Evolutionary conservation across 2,888 invertebrate species (phyloP), one percentile per base, ranked within the genome.

Genomic region (Unio pictorum): DNA sequence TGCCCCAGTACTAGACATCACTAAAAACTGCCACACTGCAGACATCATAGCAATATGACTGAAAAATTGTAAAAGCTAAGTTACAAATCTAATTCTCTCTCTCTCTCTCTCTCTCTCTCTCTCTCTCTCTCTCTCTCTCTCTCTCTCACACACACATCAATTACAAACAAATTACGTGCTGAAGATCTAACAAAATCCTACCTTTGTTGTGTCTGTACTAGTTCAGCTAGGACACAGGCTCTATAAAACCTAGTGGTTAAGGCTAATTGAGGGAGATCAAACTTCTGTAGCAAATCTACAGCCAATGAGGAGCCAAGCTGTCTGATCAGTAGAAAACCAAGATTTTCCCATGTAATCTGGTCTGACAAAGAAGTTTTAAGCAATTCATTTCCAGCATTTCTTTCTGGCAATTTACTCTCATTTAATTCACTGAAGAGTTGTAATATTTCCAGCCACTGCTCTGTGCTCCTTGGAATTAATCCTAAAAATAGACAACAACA

Each of bases 151-250:
- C 34, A 34, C 34, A 34, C 15, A 45, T 45, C 45, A 45, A 45
- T 45, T 45, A 45, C 11, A 45, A 45, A 45, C 45, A 45, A 45
- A 11, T 45, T 45, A 11, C 45, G 15, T 45, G 45, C 15, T 45
- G 11, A 45, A 11, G 45, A 45, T 15, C 11, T 45, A 45, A 45
- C 45, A 45, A 45, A 45, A 61, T 55, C 68, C 69, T 71, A 84
- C 86, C 77, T 81, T 72, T 86, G 82, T 18, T 81, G 81, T 66
- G 71, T 75, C 23, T 81, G 74, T 11, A 81, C 73, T 20, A 80
- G 60, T 54, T 81, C 78, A 26, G 79, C 72, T 4, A 79, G 65
- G 20, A 84, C 64, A 70, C 81, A 81, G 18, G 71, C 77, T 65
- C 78, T 76, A 70, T 81, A 84, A 69, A 86, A 83, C 11, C 72